Conservation (phyloP, 2,113 vertebrate species). For the Proteles cristata region DNA sequence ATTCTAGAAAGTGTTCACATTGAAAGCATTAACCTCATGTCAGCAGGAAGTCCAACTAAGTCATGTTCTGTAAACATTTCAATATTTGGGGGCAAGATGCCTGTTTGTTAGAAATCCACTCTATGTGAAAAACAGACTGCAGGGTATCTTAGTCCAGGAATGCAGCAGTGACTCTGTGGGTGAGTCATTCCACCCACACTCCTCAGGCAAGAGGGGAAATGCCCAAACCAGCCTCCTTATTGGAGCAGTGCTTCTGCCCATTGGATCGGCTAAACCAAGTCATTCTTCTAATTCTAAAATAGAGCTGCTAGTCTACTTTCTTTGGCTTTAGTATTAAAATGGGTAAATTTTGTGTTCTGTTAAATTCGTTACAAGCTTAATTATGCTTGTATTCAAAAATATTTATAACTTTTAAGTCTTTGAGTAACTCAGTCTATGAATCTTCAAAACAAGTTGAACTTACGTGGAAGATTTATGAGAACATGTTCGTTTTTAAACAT, state of each 20-base stretch:
- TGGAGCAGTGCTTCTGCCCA: background rate
- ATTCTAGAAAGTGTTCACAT: background rate
- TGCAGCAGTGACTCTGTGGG: background rate
- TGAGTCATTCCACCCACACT: constrained; percentile 35
- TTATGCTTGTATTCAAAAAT: background rate
- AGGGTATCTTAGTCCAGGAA: background rate
- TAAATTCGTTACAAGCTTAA: constrained; percentile 21
- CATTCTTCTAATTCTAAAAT: background rate
- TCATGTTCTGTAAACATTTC: constrained; percentile 13
- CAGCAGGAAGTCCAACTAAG: constrained; percentile 37
- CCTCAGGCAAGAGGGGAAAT: background rate
- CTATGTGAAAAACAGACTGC: constrained; percentile 17
- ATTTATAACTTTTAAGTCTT: constrained; percentile 5
- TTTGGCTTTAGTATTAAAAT: background rate
- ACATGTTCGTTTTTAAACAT: background rate
- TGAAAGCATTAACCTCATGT: constrained; percentile 27
- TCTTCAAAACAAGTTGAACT: background rate
- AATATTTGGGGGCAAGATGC: background rate
- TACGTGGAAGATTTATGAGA: background rate
- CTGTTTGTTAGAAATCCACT: constrained; percentile 45
- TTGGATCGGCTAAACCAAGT: background rate
- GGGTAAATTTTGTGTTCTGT: background rate
- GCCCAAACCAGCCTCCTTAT: background rate
- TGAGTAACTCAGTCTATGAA: background rate
- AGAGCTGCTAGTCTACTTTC: background rate